A percentile compares a stretch with the other conserved stretches of the same genome.
Conservation (phyloP, 2,888 invertebrate genomes). For the Anagyrus pseudococci region DNA sequence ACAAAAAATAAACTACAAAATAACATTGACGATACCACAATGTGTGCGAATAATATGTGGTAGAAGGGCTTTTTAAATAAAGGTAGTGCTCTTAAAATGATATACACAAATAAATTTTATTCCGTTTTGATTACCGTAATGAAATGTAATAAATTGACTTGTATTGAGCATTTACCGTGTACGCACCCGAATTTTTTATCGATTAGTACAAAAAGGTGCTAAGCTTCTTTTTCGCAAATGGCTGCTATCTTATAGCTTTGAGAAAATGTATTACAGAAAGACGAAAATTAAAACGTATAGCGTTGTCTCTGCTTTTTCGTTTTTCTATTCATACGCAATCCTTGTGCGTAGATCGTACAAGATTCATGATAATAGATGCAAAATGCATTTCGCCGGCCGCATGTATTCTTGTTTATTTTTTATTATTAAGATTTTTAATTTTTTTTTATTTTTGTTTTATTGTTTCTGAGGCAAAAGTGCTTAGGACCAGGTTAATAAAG, state of each 20-base stretch:
- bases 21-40: too few species aligned
- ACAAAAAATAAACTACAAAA: too few species aligned
- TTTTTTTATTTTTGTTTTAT: conserved; percentile 13
- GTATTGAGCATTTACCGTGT: conserved; percentile 23
- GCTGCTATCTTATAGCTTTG: conserved; percentile 11
- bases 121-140: too few species aligned
- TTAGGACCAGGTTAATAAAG: too few species aligned
- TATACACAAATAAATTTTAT: too few species aligned
- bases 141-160: too few species aligned
- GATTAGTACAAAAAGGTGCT: conserved; percentile 32
- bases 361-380: conserved; percentile 10
- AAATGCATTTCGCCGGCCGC: conserved; percentile 21
- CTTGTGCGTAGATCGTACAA: conserved; percentile 32
- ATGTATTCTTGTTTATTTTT: conserved; percentile 9
- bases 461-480: conserved; percentile 19
- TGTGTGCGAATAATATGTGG: too few species aligned
- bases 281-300: too few species aligned
- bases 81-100: too few species aligned
- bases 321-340: conserved; percentile 4
- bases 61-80: too few species aligned
- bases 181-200: conserved; percentile 13
- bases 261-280: background rate
- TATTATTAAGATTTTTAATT: background rate
- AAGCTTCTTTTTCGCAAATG: conserved; percentile 28
- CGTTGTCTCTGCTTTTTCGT: too few species aligned